phyloP scores from a whole-genome alignment of 1,140 invertebrate genomes.

The Drosophila setifemur region DNA sequence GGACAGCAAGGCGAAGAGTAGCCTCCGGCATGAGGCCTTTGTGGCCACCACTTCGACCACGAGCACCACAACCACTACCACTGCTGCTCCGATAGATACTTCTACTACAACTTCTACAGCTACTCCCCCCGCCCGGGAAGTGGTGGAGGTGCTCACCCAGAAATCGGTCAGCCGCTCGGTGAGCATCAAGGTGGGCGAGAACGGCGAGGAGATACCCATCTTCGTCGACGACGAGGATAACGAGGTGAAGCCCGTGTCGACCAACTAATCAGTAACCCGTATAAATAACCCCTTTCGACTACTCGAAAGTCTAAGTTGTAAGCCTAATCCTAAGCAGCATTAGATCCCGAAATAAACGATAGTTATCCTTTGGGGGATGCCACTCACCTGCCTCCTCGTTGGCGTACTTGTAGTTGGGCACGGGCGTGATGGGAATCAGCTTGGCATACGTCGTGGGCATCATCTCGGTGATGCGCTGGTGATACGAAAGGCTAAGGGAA shows the following conservation, averaged over 20 bases:
- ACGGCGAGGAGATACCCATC: constrained; percentile 76
- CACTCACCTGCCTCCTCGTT: constrained; percentile 90
- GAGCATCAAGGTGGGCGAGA: constrained; percentile 75
- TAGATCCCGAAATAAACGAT: neutral
- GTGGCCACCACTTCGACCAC: constrained; percentile 13
- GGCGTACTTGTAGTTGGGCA: constrained; percentile 92
- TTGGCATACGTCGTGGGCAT: constrained; percentile 93
- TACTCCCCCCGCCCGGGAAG: constrained; percentile 21
- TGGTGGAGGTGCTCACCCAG: constrained; percentile 73
- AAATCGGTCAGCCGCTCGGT: constrained; percentile 79
- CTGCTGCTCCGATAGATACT: constrained; percentile 4
- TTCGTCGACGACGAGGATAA: constrained; percentile 71
- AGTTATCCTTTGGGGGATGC: neutral
- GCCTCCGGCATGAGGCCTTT: constrained; percentile 52
- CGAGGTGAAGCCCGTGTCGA: constrained; percentile 52
- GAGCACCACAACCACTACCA: constrained; percentile 3
- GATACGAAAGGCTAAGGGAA: constrained; percentile 93
- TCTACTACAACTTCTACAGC: neutral
- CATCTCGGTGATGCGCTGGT: constrained; percentile 95
- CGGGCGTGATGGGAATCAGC: constrained; percentile 91
- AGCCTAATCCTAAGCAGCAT: constrained; percentile 1
- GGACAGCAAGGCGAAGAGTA: constrained; percentile 74
- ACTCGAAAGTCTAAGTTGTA: neutral
- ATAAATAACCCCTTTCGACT: neutral
- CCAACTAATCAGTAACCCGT: constrained; percentile 12